A percentile compares a stretch with the other conserved stretches of the same genome.
Conservation (phyloP, 2,797 vertebrate species). For the Phoebastria nigripes region DNA sequence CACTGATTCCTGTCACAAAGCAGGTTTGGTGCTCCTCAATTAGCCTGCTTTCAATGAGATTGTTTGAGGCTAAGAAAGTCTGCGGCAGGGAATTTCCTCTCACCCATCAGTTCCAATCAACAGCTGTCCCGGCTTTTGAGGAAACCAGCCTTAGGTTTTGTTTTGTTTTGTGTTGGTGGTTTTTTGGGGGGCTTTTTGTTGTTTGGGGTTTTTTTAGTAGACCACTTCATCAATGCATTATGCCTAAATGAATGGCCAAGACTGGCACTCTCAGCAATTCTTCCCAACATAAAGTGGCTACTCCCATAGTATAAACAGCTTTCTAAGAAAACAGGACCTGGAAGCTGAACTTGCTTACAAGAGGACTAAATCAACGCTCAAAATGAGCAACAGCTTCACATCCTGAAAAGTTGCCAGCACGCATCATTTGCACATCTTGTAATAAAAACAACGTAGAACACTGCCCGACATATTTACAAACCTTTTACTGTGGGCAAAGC, state of each 20-base stretch:
- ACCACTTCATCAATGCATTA: constrained; percentile 23
- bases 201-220: not conserved
- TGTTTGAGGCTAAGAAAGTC: constrained; percentile 11
- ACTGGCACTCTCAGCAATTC: not conserved
- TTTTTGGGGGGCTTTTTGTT: not conserved
- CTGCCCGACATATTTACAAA: not conserved
- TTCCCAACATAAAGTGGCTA: constrained; percentile 4
- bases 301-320: constrained; percentile 2
- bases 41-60: constrained; percentile 32
- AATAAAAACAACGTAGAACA: not conserved
- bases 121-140: not conserved
- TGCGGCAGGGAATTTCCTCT: constrained; percentile 36
- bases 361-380: not conserved
- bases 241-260: not conserved
- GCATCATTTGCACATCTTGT: constrained; percentile 19
- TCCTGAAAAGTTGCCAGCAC: constrained; percentile 10
- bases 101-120: not conserved
- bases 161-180: not conserved
- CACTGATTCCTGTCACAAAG: not conserved
- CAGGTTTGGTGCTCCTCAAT: not conserved
- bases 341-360: constrained; percentile 37
- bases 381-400: constrained; percentile 25
- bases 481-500: not conserved
- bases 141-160: not conserved
- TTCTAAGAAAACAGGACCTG: constrained; percentile 50